Evolutionary conservation across 2,888 invertebrate species (phyloP).

Genomic region (Chironomus riparius): DNA sequence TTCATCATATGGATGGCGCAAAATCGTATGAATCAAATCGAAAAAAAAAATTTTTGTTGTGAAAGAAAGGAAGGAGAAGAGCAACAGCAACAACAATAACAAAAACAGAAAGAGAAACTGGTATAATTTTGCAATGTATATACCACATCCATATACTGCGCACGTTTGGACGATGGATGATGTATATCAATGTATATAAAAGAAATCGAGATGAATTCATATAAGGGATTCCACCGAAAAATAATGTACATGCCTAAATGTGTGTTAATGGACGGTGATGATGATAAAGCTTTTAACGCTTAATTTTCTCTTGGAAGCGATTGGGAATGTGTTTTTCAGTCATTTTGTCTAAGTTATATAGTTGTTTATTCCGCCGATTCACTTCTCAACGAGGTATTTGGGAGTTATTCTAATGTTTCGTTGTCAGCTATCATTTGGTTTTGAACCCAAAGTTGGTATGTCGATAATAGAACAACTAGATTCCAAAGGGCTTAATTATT

Average conservation of each 20-base stretch:
- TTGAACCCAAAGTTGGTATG: too few relatives aligned
- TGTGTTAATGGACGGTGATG: not conserved
- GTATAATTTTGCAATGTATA: conserved; percentile 4
- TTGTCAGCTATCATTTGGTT: too few relatives aligned
- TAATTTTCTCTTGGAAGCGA: too few relatives aligned
- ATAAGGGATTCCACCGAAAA: not conserved
- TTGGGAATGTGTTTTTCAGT: too few relatives aligned
- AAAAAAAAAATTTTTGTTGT: not conserved
- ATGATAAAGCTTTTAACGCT: not conserved
- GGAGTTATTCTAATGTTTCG: too few relatives aligned
- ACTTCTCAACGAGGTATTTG: too few relatives aligned
- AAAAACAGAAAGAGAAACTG: conserved; percentile 9
- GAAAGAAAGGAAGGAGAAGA: not conserved
- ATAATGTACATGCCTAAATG: too few relatives aligned
- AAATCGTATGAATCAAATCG: conserved; percentile 8
- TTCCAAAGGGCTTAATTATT: too few relatives aligned
- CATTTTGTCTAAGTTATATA: too few relatives aligned
- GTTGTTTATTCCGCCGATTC: too few relatives aligned
- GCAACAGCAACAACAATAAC: not conserved
- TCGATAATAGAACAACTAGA: too few relatives aligned
- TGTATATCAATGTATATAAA: not conserved
- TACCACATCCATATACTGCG: not conserved
- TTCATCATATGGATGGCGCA: conserved; percentile 16
- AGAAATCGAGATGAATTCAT: not conserved
- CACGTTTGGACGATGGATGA: too few relatives aligned